Evolutionary conservation across 2,113 vertebrate genomes (phyloP).

Genomic region (Epinephelus lanceolatus): DNA sequence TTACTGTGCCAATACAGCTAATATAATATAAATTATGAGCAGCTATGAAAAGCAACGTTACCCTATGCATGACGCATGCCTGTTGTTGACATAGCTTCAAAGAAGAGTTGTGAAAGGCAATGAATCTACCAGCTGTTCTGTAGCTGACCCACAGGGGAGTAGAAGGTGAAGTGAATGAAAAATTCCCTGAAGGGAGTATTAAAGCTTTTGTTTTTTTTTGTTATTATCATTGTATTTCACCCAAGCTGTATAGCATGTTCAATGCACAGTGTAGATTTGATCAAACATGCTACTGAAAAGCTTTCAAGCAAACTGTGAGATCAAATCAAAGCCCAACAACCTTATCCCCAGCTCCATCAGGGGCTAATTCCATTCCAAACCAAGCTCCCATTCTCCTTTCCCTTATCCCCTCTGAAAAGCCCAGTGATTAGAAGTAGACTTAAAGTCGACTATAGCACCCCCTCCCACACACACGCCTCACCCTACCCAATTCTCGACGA

Average conservation of each 20-base stretch:
- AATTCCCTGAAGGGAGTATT: not conserved
- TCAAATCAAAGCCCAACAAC: slow-evolving; percentile 65
- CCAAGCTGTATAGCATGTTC: slow-evolving; percentile 21
- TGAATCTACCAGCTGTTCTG: slow-evolving; percentile 21
- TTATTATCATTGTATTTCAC: slow-evolving; percentile 15
- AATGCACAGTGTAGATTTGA: slow-evolving; percentile 28
- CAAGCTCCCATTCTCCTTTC: slow-evolving; percentile 61
- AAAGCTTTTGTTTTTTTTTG: not conserved
- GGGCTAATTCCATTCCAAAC: slow-evolving; percentile 67
- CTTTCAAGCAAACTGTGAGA: slow-evolving; percentile 58
- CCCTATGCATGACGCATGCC: slow-evolving; percentile 7
- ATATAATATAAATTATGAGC: slow-evolving; percentile 44
- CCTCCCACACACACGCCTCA: slow-evolving; percentile 2
- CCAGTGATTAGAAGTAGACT: slow-evolving; percentile 78
- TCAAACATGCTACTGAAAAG: slow-evolving; percentile 48
- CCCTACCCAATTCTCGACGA: slow-evolving; percentile 37
- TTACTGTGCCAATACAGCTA: slow-evolving; percentile 42
- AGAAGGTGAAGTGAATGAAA: slow-evolving; percentile 25
- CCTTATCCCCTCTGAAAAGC: slow-evolving; percentile 75
- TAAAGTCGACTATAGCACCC: slow-evolving; percentile 60
- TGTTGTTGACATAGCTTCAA: slow-evolving; percentile 35
- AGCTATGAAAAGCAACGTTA: slow-evolving; percentile 31
- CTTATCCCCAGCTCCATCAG: slow-evolving; percentile 69
- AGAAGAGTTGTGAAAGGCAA: slow-evolving; percentile 27
- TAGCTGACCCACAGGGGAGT: not conserved